A percentile compares a stretch with the other conserved stretches of the same genome.
These are phyloP conservation scores for Illadopsis cleaveri DNA, from an alignment of 2,113 vertebrate species.

Conservation along the genomic window DNA sequence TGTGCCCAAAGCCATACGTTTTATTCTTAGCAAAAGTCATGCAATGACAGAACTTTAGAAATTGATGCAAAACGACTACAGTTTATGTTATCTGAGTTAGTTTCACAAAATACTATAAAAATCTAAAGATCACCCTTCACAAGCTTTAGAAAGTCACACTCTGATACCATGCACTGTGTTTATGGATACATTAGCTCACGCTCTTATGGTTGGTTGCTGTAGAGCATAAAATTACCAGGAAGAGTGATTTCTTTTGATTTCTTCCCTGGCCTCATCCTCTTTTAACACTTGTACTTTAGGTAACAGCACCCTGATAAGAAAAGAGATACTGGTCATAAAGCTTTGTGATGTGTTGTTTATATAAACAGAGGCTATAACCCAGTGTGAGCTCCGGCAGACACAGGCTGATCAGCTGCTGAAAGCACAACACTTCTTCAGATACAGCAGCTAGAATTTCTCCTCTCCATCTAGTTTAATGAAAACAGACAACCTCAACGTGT, in stretches of 20 bases:
- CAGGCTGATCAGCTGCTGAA: not conserved
- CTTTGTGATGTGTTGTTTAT: not conserved
- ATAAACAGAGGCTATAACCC: not conserved
- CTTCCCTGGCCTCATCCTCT: conserved; percentile 58
- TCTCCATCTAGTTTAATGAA: not conserved
- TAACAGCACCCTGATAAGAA: conserved; percentile 30
- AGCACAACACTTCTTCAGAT: not conserved
- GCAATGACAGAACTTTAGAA: not conserved
- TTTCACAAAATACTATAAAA: not conserved
- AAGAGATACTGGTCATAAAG: conserved; percentile 26
- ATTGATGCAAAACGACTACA: not conserved
- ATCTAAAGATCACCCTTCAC: not conserved
- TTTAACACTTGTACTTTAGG: conserved; percentile 37
- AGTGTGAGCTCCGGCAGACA: not conserved
- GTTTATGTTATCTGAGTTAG: not conserved
- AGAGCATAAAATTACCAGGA: conserved; percentile 24
- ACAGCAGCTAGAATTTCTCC: not conserved
- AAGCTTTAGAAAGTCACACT: not conserved
- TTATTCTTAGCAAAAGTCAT: not conserved
- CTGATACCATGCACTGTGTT: not conserved
- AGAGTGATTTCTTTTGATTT: conserved; percentile 41
- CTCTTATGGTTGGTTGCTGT: not conserved
- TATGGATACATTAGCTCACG: not conserved
- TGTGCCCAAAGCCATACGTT: not conserved
- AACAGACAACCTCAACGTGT: not conserved